Conservation (phyloP, 2,888 invertebrate species). For the Oscheius sp. region DNA sequence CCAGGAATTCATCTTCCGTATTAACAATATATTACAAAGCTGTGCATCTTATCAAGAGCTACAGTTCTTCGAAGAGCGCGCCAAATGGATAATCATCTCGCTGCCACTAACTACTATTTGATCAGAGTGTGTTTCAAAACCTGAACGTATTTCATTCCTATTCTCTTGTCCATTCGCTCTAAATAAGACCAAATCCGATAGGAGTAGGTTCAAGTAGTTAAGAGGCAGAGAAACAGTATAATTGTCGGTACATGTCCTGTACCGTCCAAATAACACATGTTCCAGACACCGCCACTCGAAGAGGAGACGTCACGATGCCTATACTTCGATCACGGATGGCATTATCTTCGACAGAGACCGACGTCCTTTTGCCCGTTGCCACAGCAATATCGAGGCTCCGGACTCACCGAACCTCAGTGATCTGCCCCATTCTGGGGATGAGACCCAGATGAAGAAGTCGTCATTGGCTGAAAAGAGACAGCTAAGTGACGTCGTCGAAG, state of each 20-base stretch:
- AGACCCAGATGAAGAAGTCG: not conserved
- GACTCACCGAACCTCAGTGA: slow-evolving; percentile 16
- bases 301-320: slow-evolving; percentile 66
- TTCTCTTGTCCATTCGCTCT: too few species aligned
- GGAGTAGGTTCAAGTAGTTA: too few species aligned
- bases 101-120: too few species aligned
- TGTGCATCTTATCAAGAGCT: too few species aligned
- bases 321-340: slow-evolving; percentile 71
- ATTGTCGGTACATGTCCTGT: too few species aligned
- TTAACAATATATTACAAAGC: not conserved
- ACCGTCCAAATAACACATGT: not conserved
- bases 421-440: slow-evolving; percentile 3
- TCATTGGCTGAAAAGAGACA: not conserved
- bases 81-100: too few species aligned
- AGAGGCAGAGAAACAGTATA: too few species aligned
- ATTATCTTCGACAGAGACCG: slow-evolving; percentile 42
- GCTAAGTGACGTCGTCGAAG: not conserved
- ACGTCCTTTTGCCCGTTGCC: not conserved
- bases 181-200: too few species aligned
- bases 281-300: slow-evolving; percentile 37
- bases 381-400: not conserved
- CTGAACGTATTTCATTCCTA: too few species aligned
- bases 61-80: too few species aligned
- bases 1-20: not conserved
- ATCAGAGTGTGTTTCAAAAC: too few species aligned